phyloP scores from a whole-genome alignment of 2,113 vertebrate genomes.

The Craseonycteris thonglongyai region DNA sequence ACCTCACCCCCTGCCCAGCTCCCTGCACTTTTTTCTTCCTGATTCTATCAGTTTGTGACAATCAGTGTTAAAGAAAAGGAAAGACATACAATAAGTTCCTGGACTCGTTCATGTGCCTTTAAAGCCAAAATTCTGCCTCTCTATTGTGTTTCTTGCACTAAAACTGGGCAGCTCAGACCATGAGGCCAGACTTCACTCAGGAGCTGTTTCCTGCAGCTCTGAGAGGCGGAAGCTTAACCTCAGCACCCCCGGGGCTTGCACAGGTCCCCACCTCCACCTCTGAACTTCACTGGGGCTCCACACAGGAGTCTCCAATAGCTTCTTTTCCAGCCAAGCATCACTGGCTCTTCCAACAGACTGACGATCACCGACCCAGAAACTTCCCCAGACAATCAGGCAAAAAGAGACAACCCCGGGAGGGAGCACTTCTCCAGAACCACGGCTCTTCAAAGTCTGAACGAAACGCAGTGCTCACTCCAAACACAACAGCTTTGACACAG shows the following conservation, averaged over 20 bases:
- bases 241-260: not conserved
- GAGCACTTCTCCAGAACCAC: not conserved
- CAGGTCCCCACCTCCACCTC: slow-evolving; percentile 22
- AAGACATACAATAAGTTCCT: not conserved
- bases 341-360: not conserved
- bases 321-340: not conserved
- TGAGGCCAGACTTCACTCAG: not conserved
- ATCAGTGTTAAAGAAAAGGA: not conserved
- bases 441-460: not conserved
- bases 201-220: not conserved
- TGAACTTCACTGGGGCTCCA: not conserved
- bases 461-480: not conserved
- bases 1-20: not conserved
- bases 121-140: not conserved
- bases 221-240: slow-evolving; percentile 11
- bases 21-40: not conserved
- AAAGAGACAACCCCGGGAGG: too few relatives aligned
- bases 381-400: not conserved
- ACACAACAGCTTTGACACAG: not conserved
- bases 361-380: not conserved
- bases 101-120: not conserved
- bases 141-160: not conserved
- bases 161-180: not conserved
- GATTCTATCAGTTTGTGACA: not conserved
- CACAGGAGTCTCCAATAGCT: not conserved